Base-by-base conservation (phyloP, 2,113 vertebrate species). In the Elephantulus edwardii region DNA sequence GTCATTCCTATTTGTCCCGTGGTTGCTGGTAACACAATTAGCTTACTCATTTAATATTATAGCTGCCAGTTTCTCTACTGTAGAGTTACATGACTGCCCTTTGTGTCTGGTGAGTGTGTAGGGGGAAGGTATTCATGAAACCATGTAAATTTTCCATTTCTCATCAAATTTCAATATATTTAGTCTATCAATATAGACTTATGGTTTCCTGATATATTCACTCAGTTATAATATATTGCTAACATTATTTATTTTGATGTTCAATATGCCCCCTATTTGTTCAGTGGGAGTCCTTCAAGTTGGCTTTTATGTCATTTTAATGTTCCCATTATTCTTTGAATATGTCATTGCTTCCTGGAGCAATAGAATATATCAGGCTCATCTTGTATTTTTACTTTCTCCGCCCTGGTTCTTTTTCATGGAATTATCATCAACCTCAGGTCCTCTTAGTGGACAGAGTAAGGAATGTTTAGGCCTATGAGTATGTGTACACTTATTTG, bases 141-240 rank as follows among this genome's bases (percentile, higher is more conserved):
- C 30, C 38, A 22, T 40, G 1, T 22, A 54, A 83, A 71, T 70
- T 30, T 74, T 46, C 28, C 1, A 60, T 72, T 71, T 30, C 38
- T 72, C 28, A 90, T 64, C 19, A 72, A 93, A 14, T 78, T 62
- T 54, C 6, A 68, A 24, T 64, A 66, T 91, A 54, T 75, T 91
- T 77, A 75, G 48, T 72, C 10, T 66, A 54, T 44, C 14, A 58
- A 22, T 33, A 64, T 52, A 12, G 13, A 76, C 64, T 54, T 91
- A 33, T 82, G 56, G 14, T 48, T 76, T 83, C 5, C 14, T 56
- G 68, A 72, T 89, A 12, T 70, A 83, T 62, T 71, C 42, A 54
- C 22, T 79, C 14, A 17, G 5, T 3, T 24, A 60, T 58, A 71
- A 60, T 72, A 19, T 42, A 54, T 80, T 64, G 42, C 3, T 86